Evolutionary conservation across 1,140 invertebrate genomes (phyloP).

Genomic region (Pogonognathellus flavescens): DNA sequence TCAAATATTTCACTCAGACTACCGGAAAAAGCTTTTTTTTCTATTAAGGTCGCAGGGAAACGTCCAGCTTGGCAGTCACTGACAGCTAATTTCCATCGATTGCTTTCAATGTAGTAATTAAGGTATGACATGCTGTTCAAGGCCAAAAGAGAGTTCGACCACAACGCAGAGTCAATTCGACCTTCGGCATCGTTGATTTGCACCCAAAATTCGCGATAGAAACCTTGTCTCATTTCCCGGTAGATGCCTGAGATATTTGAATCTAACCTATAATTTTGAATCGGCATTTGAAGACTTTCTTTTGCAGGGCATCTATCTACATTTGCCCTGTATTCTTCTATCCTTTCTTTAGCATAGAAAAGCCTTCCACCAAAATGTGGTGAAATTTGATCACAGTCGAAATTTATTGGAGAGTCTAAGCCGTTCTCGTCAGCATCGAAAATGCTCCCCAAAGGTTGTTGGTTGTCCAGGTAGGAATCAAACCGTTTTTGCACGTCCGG

Average conservation of each 20-base stretch:
- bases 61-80: constrained; percentile 1
- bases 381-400: constrained; percentile 22
- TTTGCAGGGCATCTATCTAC: neutral
- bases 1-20: neutral
- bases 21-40: neutral
- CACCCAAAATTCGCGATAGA: constrained; percentile 23
- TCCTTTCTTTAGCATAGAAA: neutral
- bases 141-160: constrained; percentile 2
- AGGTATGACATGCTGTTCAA: neutral
- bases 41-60: constrained; percentile 8
- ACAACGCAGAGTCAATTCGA: neutral
- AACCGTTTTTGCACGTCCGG: neutral
- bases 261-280: constrained; percentile 8
- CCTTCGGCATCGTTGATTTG: constrained; percentile 5
- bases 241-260: constrained; percentile 31
- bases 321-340: neutral
- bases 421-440: neutral
- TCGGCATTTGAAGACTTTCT: neutral
- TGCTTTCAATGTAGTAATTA: constrained; percentile 44
- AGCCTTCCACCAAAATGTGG: neutral
- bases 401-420: neutral
- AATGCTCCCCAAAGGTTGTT: constrained; percentile 1
- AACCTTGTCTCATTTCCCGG: constrained; percentile 6
- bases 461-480: neutral
- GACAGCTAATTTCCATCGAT: constrained; percentile 42